Base-by-base conservation (phyloP, 2,888 invertebrate genomes). In the Strigamia maritima region DNA sequence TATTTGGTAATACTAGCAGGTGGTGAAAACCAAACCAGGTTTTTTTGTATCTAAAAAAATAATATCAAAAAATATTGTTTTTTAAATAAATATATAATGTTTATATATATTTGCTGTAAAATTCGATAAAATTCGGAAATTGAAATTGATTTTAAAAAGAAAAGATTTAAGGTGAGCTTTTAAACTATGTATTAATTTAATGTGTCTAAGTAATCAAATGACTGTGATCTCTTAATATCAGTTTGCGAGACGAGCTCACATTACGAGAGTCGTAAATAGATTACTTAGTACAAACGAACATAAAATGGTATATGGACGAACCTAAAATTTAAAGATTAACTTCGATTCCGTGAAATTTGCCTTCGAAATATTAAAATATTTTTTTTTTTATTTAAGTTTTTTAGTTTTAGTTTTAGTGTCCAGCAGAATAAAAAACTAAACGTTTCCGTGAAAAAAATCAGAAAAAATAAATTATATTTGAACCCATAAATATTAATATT, bases 401-500 rank as follows among this genome's bases (percentile, higher is more conserved):
- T n/a, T n/a, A n/a, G n/a, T n/a, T n/a, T n/a, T n/a, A n/a, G n/a
- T n/a, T 35, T 10, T 35, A 35, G 10, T 35, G 35, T 35, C 35
- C 35, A 35, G 35, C 10, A 6, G 10, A 35, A 6, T 35, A 10
- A 1, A 35, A 35, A 35, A 10, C 35, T 2, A 35, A 35, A 35
- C 10, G 35, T 35, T 35, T 35, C 35, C 35, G 6, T 35, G 6
- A 35, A 35, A 35, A 35, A 6, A 35, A n/a, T n/a, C n/a, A n/a
- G n/a, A 35, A 35, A 35, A 35, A 35, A 35, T 8, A 35, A 35
- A 35, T 0, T 49, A 2, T 19, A 54, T n/a, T 54, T 6, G 19
- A 54, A n/a, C 54, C 54, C 54, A 54, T 54, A 54, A 54, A 54
- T 54, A 54, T 54, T 54, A 19, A 54, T 54, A 54, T 54, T 54